These are phyloP conservation scores for Amiota communis DNA, from an alignment of 2,888 invertebrate species.

Conservation along the genomic window DNA sequence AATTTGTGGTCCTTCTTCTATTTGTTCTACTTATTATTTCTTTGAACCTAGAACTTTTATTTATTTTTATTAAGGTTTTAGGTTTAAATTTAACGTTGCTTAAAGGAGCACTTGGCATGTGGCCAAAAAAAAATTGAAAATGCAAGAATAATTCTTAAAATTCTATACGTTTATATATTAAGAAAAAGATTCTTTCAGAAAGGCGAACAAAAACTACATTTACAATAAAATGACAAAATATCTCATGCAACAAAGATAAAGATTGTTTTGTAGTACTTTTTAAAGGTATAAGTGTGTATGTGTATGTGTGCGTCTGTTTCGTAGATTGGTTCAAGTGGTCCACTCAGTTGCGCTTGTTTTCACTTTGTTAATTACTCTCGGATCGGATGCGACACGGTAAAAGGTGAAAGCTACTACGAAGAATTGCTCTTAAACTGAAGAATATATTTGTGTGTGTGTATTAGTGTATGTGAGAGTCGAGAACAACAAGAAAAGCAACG, in stretches of 20 bases:
- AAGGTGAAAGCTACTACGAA: background rate
- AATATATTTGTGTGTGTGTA: background rate
- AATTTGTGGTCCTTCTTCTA: too few relatives aligned
- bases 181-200: too few relatives aligned
- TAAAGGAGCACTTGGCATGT: too few relatives aligned
- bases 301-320: background rate
- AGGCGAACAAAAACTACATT: too few relatives aligned
- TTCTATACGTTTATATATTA: too few relatives aligned
- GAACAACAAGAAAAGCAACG: background rate
- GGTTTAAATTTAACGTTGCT: too few relatives aligned
- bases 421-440: background rate
- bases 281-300: background rate
- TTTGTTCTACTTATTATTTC: too few relatives aligned
- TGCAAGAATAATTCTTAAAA: too few relatives aligned
- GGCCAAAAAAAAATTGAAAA: too few relatives aligned
- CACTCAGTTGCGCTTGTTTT: conserved; percentile 15
- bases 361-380: conserved; percentile 20
- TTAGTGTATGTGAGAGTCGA: background rate
- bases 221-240: background rate
- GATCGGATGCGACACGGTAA: background rate
- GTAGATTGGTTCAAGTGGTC: conserved; percentile 1
- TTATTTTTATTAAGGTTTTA: too few relatives aligned
- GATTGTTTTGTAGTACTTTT: background rate
- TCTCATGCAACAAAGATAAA: background rate
- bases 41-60: too few relatives aligned